phyloP scores from a whole-genome alignment of 1,140 invertebrate genomes.

The Chironomus striatipennis region DNA sequence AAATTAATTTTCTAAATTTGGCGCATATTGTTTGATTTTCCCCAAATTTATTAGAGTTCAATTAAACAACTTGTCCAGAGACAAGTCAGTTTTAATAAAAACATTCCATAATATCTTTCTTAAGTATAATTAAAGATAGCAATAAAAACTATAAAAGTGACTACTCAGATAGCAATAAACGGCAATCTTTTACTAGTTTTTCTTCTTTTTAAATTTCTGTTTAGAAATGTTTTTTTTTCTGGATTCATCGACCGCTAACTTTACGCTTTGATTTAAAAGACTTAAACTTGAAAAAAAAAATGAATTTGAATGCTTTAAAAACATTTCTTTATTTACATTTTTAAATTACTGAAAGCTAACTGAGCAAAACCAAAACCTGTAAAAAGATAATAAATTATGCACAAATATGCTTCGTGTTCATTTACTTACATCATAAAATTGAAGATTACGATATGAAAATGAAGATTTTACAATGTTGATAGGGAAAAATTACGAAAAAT shows the following conservation, averaged over 20 bases:
- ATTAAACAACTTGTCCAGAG: no score
- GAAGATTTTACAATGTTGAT: neutral
- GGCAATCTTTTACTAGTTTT: neutral
- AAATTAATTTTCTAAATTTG: no score
- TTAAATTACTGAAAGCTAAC: neutral
- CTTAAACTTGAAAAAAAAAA: neutral
- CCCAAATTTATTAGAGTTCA: no score
- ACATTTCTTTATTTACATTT: constrained; percentile 7
- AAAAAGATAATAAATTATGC: neutral
- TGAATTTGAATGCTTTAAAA: neutral
- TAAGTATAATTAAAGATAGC: no score
- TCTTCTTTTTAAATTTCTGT: no score
- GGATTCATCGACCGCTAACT: neutral
- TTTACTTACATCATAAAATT: neutral
- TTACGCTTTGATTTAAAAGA: neutral
- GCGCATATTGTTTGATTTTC: no score
- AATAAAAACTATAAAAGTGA: no score
- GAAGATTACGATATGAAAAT: neutral
- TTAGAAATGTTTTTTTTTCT: neutral
- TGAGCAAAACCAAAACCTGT: neutral
- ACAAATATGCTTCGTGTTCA: neutral
- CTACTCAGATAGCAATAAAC: neutral
- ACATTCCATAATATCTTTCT: no score
- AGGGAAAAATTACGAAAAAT: neutral
- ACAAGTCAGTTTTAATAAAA: no score